Evolutionary conservation across 2,888 invertebrate genomes (phyloP).

Genomic region (Noctua janthe): DNA sequence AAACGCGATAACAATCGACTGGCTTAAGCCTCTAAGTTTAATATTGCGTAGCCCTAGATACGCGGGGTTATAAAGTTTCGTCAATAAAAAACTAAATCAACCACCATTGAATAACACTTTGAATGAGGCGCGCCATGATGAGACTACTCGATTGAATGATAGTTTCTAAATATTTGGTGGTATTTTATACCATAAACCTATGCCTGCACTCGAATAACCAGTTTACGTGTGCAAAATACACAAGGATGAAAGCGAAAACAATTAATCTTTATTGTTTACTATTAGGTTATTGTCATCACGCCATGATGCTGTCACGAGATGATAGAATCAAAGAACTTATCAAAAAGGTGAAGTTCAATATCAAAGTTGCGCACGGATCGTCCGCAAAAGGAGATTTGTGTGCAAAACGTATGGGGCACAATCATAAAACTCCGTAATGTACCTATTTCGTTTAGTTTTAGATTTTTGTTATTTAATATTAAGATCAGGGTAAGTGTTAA

Average conservation of each 20-base stretch:
- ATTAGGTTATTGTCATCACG: slow-evolving; percentile 2
- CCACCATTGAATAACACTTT: slow-evolving; percentile 36
- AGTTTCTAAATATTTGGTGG: neutral
- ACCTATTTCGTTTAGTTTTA: neutral
- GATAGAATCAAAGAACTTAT: slow-evolving; percentile 20
- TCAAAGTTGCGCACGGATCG: slow-evolving; percentile 10
- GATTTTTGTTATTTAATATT: neutral
- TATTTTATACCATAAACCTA: slow-evolving; percentile 11
- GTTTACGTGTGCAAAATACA: slow-evolving; percentile 27
- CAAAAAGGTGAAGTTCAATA: slow-evolving; percentile 51
- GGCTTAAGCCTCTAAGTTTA: neutral
- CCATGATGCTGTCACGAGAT: slow-evolving; percentile 15
- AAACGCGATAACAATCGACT: slow-evolving; percentile 15
- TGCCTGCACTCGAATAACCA: slow-evolving; percentile 10
- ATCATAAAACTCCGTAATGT: neutral
- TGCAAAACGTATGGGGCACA: slow-evolving; percentile 28
- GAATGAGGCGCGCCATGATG: slow-evolving; percentile 26
- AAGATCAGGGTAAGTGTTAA: neutral
- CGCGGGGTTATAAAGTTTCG: slow-evolving; percentile 2
- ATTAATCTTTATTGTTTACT: slow-evolving; percentile 23
- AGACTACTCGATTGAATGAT: neutral
- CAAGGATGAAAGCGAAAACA: slow-evolving; percentile 8
- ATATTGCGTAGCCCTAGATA: slow-evolving; percentile 17
- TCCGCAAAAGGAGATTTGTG: neutral
- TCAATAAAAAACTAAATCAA: slow-evolving; percentile 18